Evolutionary conservation across 2,797 vertebrate genomes (phyloP).

Genomic region (Aeoliscus strigatus): DNA sequence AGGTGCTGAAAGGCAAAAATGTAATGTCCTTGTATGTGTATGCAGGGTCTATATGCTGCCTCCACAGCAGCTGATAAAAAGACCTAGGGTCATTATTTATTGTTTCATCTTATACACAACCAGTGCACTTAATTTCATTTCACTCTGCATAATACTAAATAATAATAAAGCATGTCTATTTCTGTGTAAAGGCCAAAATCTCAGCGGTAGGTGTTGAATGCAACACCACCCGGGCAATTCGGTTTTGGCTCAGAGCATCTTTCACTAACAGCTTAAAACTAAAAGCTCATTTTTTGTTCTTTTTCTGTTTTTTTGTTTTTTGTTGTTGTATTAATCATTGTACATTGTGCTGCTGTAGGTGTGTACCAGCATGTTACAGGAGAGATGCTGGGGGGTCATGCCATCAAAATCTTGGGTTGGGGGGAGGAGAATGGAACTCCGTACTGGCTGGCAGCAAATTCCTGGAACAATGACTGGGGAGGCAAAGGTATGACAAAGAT

Average conservation of each 20-base stretch:
- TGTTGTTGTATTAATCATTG: no score
- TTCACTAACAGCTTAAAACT: neutral
- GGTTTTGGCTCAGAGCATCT: neutral
- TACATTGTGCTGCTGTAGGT: constrained; percentile 61
- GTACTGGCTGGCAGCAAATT: constrained; percentile 93
- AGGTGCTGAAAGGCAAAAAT: no score
- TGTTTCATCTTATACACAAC: no score
- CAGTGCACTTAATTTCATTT: no score
- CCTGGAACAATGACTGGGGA: constrained; percentile 95
- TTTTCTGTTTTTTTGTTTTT: no score
- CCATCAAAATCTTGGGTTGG: constrained; percentile 91
- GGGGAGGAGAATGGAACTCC: constrained; percentile 80
- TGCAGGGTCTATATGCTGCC: no score
- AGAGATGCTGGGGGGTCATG: constrained; percentile 82
- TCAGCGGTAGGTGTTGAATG: neutral
- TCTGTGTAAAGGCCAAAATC: neutral
- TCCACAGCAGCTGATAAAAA: no score
- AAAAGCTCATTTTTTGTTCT: no score
- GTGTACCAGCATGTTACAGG: constrained; percentile 88
- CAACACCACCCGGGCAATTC: neutral
- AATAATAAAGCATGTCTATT: no score
- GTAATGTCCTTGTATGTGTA: no score
- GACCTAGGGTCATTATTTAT: no score
- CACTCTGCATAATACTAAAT: no score
- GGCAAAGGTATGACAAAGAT: constrained; percentile 74